Conservation (phyloP, 2,888 invertebrate species). For the Lysandra coridon region DNA sequence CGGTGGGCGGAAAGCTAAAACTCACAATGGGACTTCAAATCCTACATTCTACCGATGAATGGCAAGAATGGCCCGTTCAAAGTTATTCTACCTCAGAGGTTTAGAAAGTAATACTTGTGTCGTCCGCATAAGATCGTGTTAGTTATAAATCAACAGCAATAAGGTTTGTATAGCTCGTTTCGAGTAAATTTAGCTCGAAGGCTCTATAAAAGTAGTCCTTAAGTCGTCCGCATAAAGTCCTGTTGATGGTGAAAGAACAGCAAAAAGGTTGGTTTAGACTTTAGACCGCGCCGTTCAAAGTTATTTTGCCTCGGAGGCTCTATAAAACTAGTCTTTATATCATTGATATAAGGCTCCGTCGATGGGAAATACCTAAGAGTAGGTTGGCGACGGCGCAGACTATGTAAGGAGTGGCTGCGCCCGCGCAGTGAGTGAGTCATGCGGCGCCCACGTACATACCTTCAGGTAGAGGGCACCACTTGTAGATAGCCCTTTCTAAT, state of each 20-base stretch:
- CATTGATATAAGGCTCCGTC: neutral
- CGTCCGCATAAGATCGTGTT: neutral
- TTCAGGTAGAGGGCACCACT: conserved; percentile 55
- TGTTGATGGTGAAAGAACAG: neutral
- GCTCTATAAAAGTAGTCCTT: neutral
- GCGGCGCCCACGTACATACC: conserved; percentile 63
- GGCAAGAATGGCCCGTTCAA: neutral
- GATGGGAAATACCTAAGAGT: neutral
- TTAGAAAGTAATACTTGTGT: neutral
- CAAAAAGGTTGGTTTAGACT: neutral
- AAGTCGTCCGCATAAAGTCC: neutral
- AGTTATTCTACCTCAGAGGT: neutral
- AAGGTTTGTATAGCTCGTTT: neutral
- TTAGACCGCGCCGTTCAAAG: neutral
- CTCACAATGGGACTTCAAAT: neutral
- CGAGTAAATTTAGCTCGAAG: neutral
- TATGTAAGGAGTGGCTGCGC: conserved; percentile 54
- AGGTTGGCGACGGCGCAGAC: conserved; percentile 36
- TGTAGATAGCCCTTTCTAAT: conserved; percentile 6
- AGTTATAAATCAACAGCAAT: neutral
- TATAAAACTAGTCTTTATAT: neutral
- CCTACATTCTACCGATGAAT: neutral
- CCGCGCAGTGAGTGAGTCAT: conserved; percentile 58
- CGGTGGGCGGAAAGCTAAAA: neutral
- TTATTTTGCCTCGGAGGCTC: neutral